Conservation (phyloP, 1,140 invertebrate species). For the Propsilocerus akamusi region DNA sequence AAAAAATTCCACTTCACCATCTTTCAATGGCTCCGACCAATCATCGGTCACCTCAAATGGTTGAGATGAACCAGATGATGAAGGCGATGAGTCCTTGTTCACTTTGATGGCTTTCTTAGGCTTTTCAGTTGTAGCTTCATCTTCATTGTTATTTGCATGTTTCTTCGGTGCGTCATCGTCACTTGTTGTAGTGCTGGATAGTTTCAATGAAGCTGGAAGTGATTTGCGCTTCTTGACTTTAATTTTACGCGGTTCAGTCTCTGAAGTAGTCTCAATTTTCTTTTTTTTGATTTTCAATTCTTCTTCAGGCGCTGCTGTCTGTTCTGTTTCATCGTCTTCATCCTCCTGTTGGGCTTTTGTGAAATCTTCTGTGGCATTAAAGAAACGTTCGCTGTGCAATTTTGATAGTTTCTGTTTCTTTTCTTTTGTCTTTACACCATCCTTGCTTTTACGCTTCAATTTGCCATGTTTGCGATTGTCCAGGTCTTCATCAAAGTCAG, state of each 20-base stretch:
- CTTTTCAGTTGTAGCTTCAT: neutral
- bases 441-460: neutral
- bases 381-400: constrained; percentile 14
- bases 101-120: constrained; percentile 1
- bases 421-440: neutral
- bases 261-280: neutral
- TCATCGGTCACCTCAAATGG: constrained; percentile 5
- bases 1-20: constrained; percentile 25
- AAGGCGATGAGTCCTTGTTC: constrained; percentile 7
- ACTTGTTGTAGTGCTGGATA: too few relatives aligned
- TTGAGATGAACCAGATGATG: neutral
- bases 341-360: constrained; percentile 8
- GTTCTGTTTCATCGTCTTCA: constrained; percentile 5
- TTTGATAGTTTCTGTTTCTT: constrained; percentile 13
- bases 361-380: constrained; percentile 15
- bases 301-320: neutral
- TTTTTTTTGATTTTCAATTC: constrained; percentile 8
- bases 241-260: constrained; percentile 2
- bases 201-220: neutral
- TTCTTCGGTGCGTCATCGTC: too few relatives aligned
- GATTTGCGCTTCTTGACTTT: neutral
- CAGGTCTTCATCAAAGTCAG: constrained; percentile 3
- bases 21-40: constrained; percentile 18
- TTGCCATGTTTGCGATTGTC: neutral
- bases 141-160: constrained; percentile 11